Evolutionary conservation across 2,888 invertebrate genomes (phyloP), one percentile per base, ranked within the genome.

Genomic region (Chesias legatella): DNA sequence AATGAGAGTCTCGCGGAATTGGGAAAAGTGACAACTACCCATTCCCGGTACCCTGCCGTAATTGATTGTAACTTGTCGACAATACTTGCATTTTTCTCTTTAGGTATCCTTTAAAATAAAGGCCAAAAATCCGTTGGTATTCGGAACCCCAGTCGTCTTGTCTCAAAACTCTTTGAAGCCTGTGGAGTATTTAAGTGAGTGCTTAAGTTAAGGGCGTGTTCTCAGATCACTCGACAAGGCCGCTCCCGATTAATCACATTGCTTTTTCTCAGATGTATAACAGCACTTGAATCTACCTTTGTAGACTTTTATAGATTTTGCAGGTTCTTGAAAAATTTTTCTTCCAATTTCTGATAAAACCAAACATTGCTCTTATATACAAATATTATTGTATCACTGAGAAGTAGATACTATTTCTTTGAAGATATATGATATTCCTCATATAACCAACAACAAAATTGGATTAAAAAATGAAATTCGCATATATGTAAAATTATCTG

Each of bases 131-230:
- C 50, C 25, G 22, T 59, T 55, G 48, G 56, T 58, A 63, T 61
- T 63, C 59, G 27, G 47, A 51, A 58, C 56, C 60, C 43, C 56
- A 59, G 62, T 27, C 17, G 59, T 43, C 57, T 46, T 55, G 52
- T 53, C 58, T 63, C 54, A 50, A 63, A 51, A 51, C 56, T 62
- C 77, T 81, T 81, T 82, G 81, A 80, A 72, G 67, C 63, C 59
- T 53, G 57, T 71, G 48, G 61, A 82, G 76, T 73, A 60, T 68
- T 72, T 75, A 77, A 82, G 81, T 75, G 77, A 73, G 68, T 60
- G 44, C 77, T 79, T 55, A 58, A 65, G 62, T 45, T 53, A 54
- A 68, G 70, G 53, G 61, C 55, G 55, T 52, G 63, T 67, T 64
- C 65, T 48, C 58, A 65, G 69, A 70, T 70, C 72, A 65, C 63